These are phyloP conservation scores for Bombus pyrosoma DNA, from an alignment of 1,140 invertebrate species.

Conservation along the genomic window DNA sequence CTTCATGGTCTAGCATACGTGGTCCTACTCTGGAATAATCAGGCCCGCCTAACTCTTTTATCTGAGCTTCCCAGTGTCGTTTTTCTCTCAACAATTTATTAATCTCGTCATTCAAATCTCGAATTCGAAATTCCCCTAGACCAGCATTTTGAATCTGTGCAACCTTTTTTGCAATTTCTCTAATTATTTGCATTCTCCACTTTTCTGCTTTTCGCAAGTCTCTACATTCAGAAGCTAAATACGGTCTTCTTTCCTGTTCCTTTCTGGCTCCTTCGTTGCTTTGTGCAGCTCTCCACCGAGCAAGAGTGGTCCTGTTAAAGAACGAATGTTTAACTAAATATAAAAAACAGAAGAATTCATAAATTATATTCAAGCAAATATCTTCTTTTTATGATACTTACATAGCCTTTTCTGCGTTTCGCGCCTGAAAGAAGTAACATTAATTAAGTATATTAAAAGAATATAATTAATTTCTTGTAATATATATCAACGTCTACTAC, in stretches of 20 bases:
- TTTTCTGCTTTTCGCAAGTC: conserved; percentile 96
- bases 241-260: conserved; percentile 93
- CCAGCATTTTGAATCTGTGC: conserved; percentile 99
- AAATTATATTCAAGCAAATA: conserved; percentile 7
- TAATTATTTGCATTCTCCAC: conserved; percentile 97
- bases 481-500: not conserved
- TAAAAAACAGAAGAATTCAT: conserved; percentile 28
- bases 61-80: conserved; percentile 98
- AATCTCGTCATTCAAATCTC: conserved; percentile 99
- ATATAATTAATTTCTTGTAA: not conserved
- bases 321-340: conserved; percentile 6
- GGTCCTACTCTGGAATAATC: conserved; percentile 97
- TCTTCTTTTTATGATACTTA: conserved; percentile 83
- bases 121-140: conserved; percentile 97
- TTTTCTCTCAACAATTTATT: conserved; percentile 98
- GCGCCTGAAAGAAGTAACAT: conserved; percentile 83
- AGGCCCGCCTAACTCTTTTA: conserved; percentile 96
- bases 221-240: conserved; percentile 96
- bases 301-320: conserved; percentile 93
- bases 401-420: conserved; percentile 94
- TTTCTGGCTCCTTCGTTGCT: conserved; percentile 90
- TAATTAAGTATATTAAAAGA: not conserved
- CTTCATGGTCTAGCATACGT: conserved; percentile 97
- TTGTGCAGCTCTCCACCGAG: conserved; percentile 97
- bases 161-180: conserved; percentile 99